These are phyloP conservation scores for Glaucopsyche alexis DNA, from an alignment of 2,888 invertebrate genomes.

Conservation along the genomic window DNA sequence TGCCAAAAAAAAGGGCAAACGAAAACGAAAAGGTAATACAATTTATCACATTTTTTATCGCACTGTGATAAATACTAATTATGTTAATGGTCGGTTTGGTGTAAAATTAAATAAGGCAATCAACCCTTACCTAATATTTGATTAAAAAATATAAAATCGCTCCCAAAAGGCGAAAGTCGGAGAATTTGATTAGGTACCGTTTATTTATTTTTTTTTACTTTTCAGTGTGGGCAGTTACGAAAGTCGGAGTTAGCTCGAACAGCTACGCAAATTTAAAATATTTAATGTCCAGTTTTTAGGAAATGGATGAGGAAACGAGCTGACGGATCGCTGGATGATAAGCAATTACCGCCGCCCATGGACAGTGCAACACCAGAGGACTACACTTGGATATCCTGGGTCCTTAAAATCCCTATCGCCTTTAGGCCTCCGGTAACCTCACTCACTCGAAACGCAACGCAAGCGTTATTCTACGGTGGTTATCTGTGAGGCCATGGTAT, in stretches of 20 bases:
- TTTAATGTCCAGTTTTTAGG: background rate
- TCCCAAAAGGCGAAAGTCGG: constrained; percentile 14
- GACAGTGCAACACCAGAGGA: too few relatives aligned
- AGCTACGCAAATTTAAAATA: background rate
- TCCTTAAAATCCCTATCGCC: too few relatives aligned
- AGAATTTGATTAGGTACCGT: background rate
- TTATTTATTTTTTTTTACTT: background rate
- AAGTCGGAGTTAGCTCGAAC: background rate
- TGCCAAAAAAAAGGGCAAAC: too few relatives aligned
- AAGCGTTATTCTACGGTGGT: too few relatives aligned
- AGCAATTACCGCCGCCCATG: too few relatives aligned
- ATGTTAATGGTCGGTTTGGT: constrained; percentile 12
- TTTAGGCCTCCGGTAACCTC: too few relatives aligned
- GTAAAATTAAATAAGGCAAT: constrained; percentile 12
- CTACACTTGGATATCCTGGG: too few relatives aligned
- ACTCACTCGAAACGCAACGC: too few relatives aligned
- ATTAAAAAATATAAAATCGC: constrained; percentile 2
- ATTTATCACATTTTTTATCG: constrained; percentile 20
- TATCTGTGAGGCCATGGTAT: too few relatives aligned
- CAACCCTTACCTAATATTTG: constrained; percentile 3
- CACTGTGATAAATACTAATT: constrained; percentile 7
- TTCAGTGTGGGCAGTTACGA: background rate
- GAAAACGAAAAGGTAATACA: too few relatives aligned
- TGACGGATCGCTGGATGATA: too few relatives aligned
- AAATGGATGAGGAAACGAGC: too few relatives aligned